Evolutionary conservation across 2,113 vertebrate species (phyloP).

Genomic region (Lagenorhynchus albirostris): DNA sequence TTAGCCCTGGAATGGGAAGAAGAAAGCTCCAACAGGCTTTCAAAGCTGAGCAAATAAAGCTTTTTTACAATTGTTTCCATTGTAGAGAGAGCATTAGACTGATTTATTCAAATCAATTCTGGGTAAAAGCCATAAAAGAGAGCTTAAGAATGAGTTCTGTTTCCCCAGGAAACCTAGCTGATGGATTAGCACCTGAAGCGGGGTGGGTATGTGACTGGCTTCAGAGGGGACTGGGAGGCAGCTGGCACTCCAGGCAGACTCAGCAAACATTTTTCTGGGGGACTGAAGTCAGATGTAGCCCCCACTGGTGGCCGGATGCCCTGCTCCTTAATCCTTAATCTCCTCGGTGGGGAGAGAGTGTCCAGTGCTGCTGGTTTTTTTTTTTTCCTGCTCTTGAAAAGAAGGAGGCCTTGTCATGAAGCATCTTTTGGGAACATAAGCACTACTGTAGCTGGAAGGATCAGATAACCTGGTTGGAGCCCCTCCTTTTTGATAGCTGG

Average conservation of each 20-base stretch:
- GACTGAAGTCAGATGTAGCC: neutral
- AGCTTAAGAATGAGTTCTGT: neutral
- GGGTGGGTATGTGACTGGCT: neutral
- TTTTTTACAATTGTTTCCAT: neutral
- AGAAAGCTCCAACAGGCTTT: neutral
- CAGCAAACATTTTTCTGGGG: neutral
- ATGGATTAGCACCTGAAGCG: neutral
- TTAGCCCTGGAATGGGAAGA: neutral
- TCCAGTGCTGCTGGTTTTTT: neutral
- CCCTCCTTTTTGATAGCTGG: neutral
- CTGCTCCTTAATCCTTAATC: neutral
- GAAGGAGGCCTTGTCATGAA: neutral
- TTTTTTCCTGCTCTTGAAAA: neutral
- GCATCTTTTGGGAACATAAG: neutral
- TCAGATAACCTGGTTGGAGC: neutral
- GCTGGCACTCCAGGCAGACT: neutral
- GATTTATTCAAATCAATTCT: conserved; percentile 66
- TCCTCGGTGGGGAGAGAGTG: neutral
- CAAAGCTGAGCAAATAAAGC: neutral
- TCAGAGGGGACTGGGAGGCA: neutral
- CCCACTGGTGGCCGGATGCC: neutral
- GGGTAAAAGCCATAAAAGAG: conserved; percentile 30
- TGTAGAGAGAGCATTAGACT: neutral
- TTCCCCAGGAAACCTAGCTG: conserved; percentile 24
- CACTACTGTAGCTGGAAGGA: neutral